These are phyloP conservation scores for Microctenopoma stevenorrisi DNA, from an alignment of 2,797 vertebrate genomes.

Conservation along the genomic window DNA sequence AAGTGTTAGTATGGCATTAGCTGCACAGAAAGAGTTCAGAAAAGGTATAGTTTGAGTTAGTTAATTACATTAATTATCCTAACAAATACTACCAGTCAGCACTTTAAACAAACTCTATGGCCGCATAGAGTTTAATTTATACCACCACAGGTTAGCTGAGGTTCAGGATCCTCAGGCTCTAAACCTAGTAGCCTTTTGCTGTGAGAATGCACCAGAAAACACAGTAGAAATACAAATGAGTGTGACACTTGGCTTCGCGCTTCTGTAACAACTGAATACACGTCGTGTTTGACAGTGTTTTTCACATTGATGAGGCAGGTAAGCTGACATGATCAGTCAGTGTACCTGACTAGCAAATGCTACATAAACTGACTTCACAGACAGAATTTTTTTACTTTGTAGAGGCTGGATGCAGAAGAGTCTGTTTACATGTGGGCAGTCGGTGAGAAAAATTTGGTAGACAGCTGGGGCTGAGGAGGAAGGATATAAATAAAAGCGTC, in stretches of 20 bases:
- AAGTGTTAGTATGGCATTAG: too few relatives aligned
- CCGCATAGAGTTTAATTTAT: conserved; percentile 16
- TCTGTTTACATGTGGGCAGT: background rate
- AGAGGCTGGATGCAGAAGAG: background rate
- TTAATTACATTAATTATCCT: too few relatives aligned
- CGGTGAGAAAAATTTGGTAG: conserved; percentile 4
- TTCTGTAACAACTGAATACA: conserved; percentile 37
- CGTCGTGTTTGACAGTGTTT: conserved; percentile 21
- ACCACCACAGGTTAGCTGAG: background rate
- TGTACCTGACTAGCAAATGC: background rate
- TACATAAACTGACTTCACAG: background rate
- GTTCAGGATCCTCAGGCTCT: background rate
- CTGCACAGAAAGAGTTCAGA: too few relatives aligned
- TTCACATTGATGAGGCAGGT: conserved; percentile 8
- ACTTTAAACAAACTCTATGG: background rate
- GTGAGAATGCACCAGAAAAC: conserved; percentile 13
- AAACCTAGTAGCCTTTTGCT: background rate
- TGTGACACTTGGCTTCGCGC: conserved; percentile 12
- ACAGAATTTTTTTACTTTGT: background rate
- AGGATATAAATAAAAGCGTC: background rate
- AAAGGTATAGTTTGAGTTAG: too few relatives aligned
- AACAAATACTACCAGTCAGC: too few relatives aligned
- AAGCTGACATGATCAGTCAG: background rate
- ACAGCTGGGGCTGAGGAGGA: background rate
- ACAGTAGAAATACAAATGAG: conserved; percentile 52